Evolutionary conservation across 2,113 vertebrate genomes (phyloP).

Genomic region (Apeltes quadracus): DNA sequence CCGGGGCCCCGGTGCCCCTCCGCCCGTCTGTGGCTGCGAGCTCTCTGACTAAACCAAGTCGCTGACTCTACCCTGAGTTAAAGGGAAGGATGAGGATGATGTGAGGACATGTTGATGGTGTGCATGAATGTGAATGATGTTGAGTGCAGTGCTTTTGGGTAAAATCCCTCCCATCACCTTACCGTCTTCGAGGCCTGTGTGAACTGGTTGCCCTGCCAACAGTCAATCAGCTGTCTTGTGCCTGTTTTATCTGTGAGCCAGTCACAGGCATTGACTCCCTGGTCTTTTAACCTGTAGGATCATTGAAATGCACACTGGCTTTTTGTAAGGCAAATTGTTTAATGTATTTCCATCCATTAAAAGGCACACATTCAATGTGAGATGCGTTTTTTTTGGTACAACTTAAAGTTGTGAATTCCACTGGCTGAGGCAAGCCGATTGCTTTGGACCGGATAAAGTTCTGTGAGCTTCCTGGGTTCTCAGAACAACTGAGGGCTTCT

Average conservation of each 20-base stretch:
- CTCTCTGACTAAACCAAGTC: conserved; percentile 32
- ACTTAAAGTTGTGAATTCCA: not conserved
- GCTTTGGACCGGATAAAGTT: not conserved
- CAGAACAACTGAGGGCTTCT: not conserved
- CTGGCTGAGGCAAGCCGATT: not conserved
- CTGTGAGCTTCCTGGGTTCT: not conserved
- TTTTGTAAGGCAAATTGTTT: conserved; percentile 12
- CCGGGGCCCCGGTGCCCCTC: conserved; percentile 33
- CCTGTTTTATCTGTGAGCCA: conserved; percentile 42
- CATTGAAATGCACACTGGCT: conserved; percentile 10
- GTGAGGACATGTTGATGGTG: not conserved
- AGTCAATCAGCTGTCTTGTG: conserved; percentile 42
- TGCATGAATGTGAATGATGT: conserved; percentile 12
- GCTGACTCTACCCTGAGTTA: conserved; percentile 13
- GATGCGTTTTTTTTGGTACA: not conserved
- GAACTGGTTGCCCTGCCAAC: conserved; percentile 56
- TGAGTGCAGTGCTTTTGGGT: not conserved
- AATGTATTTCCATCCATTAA: conserved; percentile 17
- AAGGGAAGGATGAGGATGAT: not conserved
- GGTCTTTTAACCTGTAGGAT: conserved; percentile 53
- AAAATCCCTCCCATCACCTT: conserved; percentile 12
- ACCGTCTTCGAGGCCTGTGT: conserved; percentile 40
- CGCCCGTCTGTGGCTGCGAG: conserved; percentile 28
- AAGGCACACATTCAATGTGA: conserved; percentile 6
- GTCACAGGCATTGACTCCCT: conserved; percentile 41